Evolutionary conservation across 2,797 vertebrate species (phyloP).

Genomic region (Pangasius mekongensis): DNA sequence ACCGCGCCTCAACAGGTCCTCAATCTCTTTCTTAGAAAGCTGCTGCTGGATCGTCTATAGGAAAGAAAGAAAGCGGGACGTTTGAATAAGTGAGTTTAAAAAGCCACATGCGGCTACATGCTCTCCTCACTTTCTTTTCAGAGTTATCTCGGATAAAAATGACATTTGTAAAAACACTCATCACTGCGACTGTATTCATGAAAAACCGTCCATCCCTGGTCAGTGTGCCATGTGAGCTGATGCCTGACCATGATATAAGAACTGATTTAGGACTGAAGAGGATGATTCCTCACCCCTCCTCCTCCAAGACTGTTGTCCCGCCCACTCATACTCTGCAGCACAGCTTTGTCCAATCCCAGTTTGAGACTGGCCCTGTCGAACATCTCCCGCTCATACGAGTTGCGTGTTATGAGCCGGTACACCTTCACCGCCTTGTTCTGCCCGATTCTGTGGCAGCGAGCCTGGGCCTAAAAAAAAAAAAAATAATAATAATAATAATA

Average conservation of each 20-base stretch:
- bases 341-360: conserved; percentile 95
- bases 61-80: neutral
- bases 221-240: neutral
- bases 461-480: conserved; percentile 85
- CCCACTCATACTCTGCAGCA: conserved; percentile 98
- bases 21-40: conserved; percentile 97
- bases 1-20: conserved; percentile 92
- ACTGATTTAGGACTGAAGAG: neutral
- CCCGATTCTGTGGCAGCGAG: conserved; percentile 96
- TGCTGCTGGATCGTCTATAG: conserved; percentile 87
- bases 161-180: neutral
- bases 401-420: conserved; percentile 95
- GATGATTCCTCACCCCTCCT: conserved; percentile 62
- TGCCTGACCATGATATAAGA: too few species aligned
- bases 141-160: neutral
- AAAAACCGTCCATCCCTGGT: too few species aligned
- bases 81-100: neutral
- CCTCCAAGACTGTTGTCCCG: conserved; percentile 90
- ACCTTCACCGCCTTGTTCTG: conserved; percentile 99
- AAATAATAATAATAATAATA: neutral
- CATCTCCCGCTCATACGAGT: conserved; percentile 98
- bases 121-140: neutral
- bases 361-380: conserved; percentile 98
- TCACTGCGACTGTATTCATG: neutral
- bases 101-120: too few species aligned